Base-by-base conservation (phyloP, 2,113 vertebrate species). In the Hippocampus zosterae region DNA sequence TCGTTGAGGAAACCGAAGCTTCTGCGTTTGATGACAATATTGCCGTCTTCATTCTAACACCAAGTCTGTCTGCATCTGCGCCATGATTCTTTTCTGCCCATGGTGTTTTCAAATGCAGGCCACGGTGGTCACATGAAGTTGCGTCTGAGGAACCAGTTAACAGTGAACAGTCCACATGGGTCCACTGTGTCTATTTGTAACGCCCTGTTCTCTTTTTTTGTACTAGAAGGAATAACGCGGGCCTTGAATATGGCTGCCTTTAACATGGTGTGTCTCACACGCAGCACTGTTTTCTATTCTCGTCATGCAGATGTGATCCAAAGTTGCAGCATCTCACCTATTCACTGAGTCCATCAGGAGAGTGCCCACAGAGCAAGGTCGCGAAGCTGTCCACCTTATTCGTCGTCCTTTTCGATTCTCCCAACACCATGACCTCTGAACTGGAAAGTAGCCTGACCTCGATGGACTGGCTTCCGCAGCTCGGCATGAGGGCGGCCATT, bases 381-480 rank as follows among this genome's bases (percentile, higher is more conserved):
- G 16, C 76, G 40, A 4, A 84, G 71, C 79, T 72, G 53, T 62
- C 52, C 69, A 69, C 68, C 71, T 64, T 67, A 56, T 37, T 70
- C 59, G 77, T 74, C 41, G 50, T 77, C 67, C 75, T 63, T 63
- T 68, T 57, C 15, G n/a, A 65, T 40, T 71, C 12, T 23, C 59
- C 52, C 8, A 81, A 63, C 65, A 57, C 84, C 88, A 96, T 96
- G 95, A 95, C 95, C 81, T 96, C 95, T 78, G 95, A 96, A 90
- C 92, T 96, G 90, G 95, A 95, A 88, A 96, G 95, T 81, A 95
- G 95, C 88, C 85, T 96, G 74, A 96, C 95, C 73, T 95, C 95
- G 69, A 96, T 96, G 95, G 95, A 96, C 91, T 96, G 95, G 95
- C 92, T 96, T 79, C 95, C 95, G 67, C 94, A 96, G 91, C 92